Percentiles rank a stretch among this genome's conserved stretches.
phyloP scores from a whole-genome alignment of 2,888 invertebrate genomes.

The Neuroscelio doddi region DNA sequence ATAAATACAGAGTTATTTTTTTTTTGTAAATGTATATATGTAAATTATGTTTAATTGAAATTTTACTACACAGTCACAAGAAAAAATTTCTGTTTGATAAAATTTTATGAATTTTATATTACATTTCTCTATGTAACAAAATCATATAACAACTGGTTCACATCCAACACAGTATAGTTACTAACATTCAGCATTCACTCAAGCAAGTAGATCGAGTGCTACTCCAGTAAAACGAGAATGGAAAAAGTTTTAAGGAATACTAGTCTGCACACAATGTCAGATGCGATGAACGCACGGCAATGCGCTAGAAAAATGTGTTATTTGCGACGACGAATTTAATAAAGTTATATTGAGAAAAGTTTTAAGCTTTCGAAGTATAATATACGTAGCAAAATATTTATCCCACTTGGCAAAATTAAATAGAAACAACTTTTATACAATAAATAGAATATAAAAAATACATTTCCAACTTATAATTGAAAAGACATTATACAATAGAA shows the following conservation, averaged over 20 bases:
- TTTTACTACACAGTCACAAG: too few relatives aligned
- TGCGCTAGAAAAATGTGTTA: constrained; percentile 6
- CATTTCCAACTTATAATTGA: too few relatives aligned
- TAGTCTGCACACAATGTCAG: constrained; percentile 4
- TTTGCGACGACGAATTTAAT: constrained; percentile 10
- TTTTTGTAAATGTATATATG: too few relatives aligned
- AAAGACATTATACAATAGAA: too few relatives aligned
- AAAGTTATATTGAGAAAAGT: constrained; percentile 2
- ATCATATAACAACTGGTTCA: too few relatives aligned
- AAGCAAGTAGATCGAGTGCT: constrained; percentile 8
- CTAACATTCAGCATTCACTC: constrained; percentile 3
- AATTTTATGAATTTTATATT: too few relatives aligned
- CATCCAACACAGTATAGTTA: not conserved
- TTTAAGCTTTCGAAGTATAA: not conserved
- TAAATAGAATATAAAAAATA: too few relatives aligned
- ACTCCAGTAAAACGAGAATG: constrained; percentile 7
- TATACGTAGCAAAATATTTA: constrained; percentile 1
- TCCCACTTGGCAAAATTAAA: not conserved
- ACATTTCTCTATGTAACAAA: too few relatives aligned
- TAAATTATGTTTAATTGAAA: too few relatives aligned
- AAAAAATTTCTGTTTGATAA: too few relatives aligned
- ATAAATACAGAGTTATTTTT: too few relatives aligned
- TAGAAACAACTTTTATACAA: not conserved
- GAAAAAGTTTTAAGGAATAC: constrained; percentile 18
- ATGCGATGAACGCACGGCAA: constrained; percentile 8